Evolutionary conservation across 2,888 invertebrate genomes (phyloP).

Genomic region (Dorcus hopei): DNA sequence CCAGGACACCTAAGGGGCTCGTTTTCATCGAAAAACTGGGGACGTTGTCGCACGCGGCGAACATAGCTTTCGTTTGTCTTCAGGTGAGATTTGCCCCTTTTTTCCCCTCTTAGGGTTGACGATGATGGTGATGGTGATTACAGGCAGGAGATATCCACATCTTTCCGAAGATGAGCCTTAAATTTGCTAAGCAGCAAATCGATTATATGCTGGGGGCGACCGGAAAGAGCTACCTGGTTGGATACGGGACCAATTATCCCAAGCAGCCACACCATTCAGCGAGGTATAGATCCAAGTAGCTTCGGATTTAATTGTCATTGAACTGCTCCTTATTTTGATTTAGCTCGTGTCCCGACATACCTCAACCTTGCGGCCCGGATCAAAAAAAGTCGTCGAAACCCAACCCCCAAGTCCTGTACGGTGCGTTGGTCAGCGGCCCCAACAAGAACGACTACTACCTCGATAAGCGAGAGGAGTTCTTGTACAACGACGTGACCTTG

Average conservation of each 20-base stretch:
- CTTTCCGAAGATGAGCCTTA: slow-evolving; percentile 43
- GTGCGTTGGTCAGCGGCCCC: slow-evolving; percentile 59
- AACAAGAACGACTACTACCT: slow-evolving; percentile 53
- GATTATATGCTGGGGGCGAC: slow-evolving; percentile 55
- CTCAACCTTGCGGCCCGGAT: slow-evolving; percentile 52
- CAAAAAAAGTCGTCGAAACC: slow-evolving; percentile 46
- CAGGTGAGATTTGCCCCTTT: slow-evolving; percentile 39
- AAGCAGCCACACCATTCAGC: slow-evolving; percentile 55
- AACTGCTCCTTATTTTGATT: slow-evolving; percentile 13
- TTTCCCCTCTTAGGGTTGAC: neutral
- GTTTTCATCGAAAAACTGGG: slow-evolving; percentile 55
- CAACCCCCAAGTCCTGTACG: slow-evolving; percentile 55
- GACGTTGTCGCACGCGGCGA: slow-evolving; percentile 55
- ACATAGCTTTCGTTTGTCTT: slow-evolving; percentile 55
- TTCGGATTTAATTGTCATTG: neutral
- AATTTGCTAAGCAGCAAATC: slow-evolving; percentile 55
- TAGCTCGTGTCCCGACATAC: slow-evolving; percentile 54
- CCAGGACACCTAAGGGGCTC: slow-evolving; percentile 54
- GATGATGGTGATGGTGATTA: slow-evolving; percentile 12
- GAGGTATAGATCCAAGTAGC: slow-evolving; percentile 37
- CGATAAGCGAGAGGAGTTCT: slow-evolving; percentile 54
- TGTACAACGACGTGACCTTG: slow-evolving; percentile 56
- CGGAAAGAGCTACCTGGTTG: slow-evolving; percentile 56
- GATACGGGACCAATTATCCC: slow-evolving; percentile 55
- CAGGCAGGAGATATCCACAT: slow-evolving; percentile 46